Base-by-base conservation (phyloP, 2,113 vertebrate species). In the Chelonoidis abingdonii region DNA sequence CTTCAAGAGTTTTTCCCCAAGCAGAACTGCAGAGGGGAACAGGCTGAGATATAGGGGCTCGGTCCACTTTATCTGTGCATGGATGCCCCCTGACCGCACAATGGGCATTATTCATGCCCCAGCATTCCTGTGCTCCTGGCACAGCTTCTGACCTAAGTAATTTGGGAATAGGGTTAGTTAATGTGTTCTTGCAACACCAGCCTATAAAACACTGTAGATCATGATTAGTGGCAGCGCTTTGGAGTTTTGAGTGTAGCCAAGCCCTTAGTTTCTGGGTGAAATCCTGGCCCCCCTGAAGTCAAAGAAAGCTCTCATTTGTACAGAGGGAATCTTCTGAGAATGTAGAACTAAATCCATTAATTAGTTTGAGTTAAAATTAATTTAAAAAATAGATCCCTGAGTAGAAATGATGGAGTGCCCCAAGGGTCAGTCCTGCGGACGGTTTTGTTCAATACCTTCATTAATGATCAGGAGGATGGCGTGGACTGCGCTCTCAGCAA, bases 21-120 rank as follows among this genome's bases (percentile, higher is more conserved):
- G 72, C 92, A 80, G 54, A 69, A 54, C 49, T 87, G 50, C 8
- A 57, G 92, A 2, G 24, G 65, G 86, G n/a, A 54, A 21, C 2
- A 10, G 25, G 35, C 83, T 78, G 47, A 53, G 93, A 41, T 19
- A 72, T 11, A 17, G 92, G 41, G 69, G 29, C 2, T 0, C 62
- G 31, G 53, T n/a, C 17, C 2, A 24, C 41, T 12, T 69, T 0
- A 0, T 3, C 4, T 17, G 8, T 50, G 50, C 79, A 7, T 0
- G 3, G 65, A 8, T 89, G 44, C 31, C 78, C 75, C 19, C 49
- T 91, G 84, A 35, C 47, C 80, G 2, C 2, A 49, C 50, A 54
- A 29, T 27, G 83, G 41, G 76, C 59, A 1, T 27, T 49, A 31
- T 38, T 80, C 35, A 3, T 17, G 3, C 9, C 19, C 21, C 54